Conservation (phyloP, 1,140 invertebrate species). For the Drosophila ironensis region DNA sequence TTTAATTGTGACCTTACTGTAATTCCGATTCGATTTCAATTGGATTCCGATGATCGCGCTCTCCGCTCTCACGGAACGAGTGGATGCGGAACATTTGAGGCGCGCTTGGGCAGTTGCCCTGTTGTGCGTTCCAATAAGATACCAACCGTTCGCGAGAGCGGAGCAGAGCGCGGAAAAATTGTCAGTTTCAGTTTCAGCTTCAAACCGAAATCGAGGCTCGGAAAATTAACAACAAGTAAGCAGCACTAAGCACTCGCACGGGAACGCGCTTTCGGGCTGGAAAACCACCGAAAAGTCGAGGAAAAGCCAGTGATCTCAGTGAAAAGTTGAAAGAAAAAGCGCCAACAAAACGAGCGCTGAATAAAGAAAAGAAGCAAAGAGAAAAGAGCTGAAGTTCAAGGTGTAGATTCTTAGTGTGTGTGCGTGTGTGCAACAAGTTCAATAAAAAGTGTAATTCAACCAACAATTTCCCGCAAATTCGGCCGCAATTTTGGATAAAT, state of each 20-base stretch:
- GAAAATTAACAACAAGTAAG: neutral
- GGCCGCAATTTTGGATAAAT: neutral
- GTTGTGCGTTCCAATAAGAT: neutral
- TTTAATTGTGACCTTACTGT: slow-evolving; percentile 16
- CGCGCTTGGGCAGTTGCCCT: neutral
- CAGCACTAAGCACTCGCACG: too few species aligned
- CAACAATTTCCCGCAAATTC: neutral
- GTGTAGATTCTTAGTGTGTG: slow-evolving; percentile 29
- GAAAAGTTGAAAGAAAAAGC: neutral
- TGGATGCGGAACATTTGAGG: neutral
- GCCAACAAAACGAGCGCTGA: too few species aligned
- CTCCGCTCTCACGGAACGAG: neutral
- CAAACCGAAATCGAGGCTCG: too few species aligned
- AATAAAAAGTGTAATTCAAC: slow-evolving; percentile 6
- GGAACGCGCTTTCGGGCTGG: too few species aligned
- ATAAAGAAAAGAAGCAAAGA: slow-evolving; percentile 14
- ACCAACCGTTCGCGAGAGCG: neutral
- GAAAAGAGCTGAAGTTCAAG: slow-evolving; percentile 61
- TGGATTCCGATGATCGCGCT: slow-evolving; percentile 28
- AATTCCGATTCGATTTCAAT: slow-evolving; percentile 56
- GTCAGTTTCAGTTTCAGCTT: too few species aligned
- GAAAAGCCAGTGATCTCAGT: slow-evolving; percentile 4
- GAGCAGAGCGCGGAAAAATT: too few species aligned
- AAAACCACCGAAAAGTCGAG: too few species aligned
- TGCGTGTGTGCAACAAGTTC: slow-evolving; percentile 38